Base-by-base conservation (phyloP, 2,888 invertebrate species). In the Drosophila borealis region DNA sequence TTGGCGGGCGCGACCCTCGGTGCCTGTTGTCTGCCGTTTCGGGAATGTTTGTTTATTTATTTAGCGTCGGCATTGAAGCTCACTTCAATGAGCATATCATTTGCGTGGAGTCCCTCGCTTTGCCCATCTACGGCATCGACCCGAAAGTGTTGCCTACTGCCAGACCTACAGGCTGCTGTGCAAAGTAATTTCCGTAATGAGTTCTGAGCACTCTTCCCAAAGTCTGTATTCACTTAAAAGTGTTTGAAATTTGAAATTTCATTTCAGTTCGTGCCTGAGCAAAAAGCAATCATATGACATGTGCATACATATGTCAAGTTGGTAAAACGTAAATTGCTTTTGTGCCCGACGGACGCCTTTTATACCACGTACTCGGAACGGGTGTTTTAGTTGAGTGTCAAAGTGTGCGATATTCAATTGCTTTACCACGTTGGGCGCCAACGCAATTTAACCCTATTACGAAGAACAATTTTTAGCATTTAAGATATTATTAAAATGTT, bases 171-270 rank as follows among this genome's bases (percentile, higher is more conserved):
- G 49, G 37, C 53, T 66, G 57, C 63, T 78, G 69, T 73, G 87
- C 74, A 78, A 80, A 86, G 90, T 89, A 89, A 89, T 86, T 86
- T 88, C 90, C 78, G 74, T 85, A 85, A 85, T 85, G 85, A 85
- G 90, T 89, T 71, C 81, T 55, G 63, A 82, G 44, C 60, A 57
- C 82, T 66, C 59, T 61, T 55, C 39, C 25, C 61, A 17, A 48
- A 42, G 50, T 49, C 63, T 29, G 48, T 59, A 60, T 67, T 66
- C 87, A 72, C 83, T 81, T 68, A 68, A 88, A 86, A 84, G 80
- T 88, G 89, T 83, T 86, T 84, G 65, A 86, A 79, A 85, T 77
- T 86, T 88, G 51, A 84, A 78, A 81, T 74, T 66, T 79, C 70
- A 69, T 73, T 84, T 80, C 55, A 67, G 83, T 65, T 70, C 55